These are phyloP conservation scores for Otus scops DNA, from an alignment of 2,797 vertebrate species.

Conservation along the genomic window DNA sequence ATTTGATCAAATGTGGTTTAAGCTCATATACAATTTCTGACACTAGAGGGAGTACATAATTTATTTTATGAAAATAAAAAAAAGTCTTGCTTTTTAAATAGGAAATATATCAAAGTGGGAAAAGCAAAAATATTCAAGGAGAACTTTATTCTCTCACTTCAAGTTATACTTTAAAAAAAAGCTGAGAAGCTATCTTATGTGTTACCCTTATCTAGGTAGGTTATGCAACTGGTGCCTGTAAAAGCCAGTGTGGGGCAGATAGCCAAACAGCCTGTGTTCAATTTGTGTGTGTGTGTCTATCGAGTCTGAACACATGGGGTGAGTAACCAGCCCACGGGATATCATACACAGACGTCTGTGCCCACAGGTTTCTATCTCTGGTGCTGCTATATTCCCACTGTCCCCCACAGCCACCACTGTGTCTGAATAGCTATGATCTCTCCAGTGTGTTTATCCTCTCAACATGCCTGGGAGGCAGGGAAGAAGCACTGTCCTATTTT, in stretches of 20 bases:
- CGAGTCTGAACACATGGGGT: background rate
- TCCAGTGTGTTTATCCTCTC: background rate
- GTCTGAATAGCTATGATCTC: background rate
- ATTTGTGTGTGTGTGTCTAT: constrained; percentile 18
- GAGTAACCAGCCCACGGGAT: constrained; percentile 21
- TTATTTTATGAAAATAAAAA: constrained; percentile 52
- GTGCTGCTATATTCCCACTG: constrained; percentile 7
- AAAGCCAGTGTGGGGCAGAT: background rate
- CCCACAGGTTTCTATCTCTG: constrained; percentile 62
- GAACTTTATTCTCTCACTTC: background rate
- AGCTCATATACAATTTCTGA: constrained; percentile 65
- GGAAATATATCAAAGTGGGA: constrained; percentile 25
- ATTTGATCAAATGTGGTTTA: constrained; percentile 42
- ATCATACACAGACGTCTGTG: constrained; percentile 26
- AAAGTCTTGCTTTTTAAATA: background rate
- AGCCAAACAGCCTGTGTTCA: constrained; percentile 5
- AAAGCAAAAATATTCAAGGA: constrained; percentile 19
- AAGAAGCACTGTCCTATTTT: background rate
- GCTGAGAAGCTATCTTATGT: background rate
- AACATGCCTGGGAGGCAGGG: background rate
- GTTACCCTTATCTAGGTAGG: background rate
- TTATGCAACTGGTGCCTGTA: background rate
- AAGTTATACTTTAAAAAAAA: background rate
- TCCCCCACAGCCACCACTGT: background rate
- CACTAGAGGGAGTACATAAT: constrained; percentile 80